A percentile compares a stretch with the other conserved stretches of the same genome.
Conservation (phyloP, 2,797 vertebrate genomes). For the Sebastes variabilis region DNA sequence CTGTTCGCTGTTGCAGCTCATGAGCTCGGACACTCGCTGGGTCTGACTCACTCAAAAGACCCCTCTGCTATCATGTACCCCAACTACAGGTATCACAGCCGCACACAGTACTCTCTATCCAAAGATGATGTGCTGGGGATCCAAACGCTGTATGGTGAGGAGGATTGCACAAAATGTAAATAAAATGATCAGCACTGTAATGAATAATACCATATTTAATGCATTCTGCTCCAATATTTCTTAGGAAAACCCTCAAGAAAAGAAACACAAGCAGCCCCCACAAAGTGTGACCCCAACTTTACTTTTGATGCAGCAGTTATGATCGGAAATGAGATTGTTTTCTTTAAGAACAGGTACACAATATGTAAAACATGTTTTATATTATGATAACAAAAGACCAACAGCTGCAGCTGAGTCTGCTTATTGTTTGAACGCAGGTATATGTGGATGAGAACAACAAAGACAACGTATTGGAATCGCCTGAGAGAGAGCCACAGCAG, state of each 20-base stretch:
- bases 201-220: background rate
- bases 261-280: constrained; percentile 12
- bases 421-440: constrained; percentile 39
- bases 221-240: background rate
- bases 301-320: constrained; percentile 70
- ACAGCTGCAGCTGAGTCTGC: background rate
- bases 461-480: constrained; percentile 55
- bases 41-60: constrained; percentile 73
- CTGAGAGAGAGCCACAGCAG: constrained; percentile 62
- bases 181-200: background rate
- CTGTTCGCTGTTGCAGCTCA: constrained; percentile 77
- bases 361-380: background rate
- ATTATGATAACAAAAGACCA: background rate
- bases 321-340: constrained; percentile 63
- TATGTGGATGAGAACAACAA: constrained; percentile 71
- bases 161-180: background rate
- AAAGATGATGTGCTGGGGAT: constrained; percentile 69
- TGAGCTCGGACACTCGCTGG: constrained; percentile 75
- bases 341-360: constrained; percentile 74
- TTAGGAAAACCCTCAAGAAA: constrained; percentile 57
- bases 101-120: constrained; percentile 57
- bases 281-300: constrained; percentile 65
- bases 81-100: constrained; percentile 61
- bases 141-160: constrained; percentile 75
- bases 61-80: constrained; percentile 74